These are phyloP conservation scores for Chrysomela aeneicollis DNA, from an alignment of 2,888 invertebrate genomes.

Conservation along the genomic window DNA sequence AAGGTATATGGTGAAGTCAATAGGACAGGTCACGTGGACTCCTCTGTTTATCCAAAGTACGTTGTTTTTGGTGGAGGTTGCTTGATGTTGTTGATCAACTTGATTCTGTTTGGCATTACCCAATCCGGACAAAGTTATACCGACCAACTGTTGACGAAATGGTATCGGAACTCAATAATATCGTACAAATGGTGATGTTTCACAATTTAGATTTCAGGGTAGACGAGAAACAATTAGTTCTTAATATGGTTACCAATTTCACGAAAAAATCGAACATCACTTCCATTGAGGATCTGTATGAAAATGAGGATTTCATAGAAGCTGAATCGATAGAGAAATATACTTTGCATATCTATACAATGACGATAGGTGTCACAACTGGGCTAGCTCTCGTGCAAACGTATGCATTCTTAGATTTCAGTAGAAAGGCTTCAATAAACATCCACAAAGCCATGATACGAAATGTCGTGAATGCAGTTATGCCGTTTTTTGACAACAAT, in stretches of 20 bases:
- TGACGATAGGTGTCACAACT: constrained; percentile 35
- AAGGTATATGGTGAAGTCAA: constrained; percentile 50
- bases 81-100: constrained; percentile 36
- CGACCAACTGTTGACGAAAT: constrained; percentile 47
- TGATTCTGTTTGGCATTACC: constrained; percentile 38
- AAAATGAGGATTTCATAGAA: constrained; percentile 23
- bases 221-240: constrained; percentile 41
- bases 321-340: constrained; percentile 29
- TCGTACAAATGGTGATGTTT: neutral
- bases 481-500: constrained; percentile 52
- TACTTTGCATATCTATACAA: constrained; percentile 40
- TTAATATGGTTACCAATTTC: constrained; percentile 30
- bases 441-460: constrained; percentile 49
- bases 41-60: constrained; percentile 48
- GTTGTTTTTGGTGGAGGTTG: constrained; percentile 48
- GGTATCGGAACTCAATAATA: constrained; percentile 33
- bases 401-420: constrained; percentile 74
- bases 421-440: constrained; percentile 72
- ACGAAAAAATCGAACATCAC: neutral
- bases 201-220: constrained; percentile 36
- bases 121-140: constrained; percentile 46
- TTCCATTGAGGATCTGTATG: neutral
- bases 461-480: constrained; percentile 47
- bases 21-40: constrained; percentile 47
- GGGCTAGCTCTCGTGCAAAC: constrained; percentile 36